Evolutionary conservation across 2,888 invertebrate species (phyloP).

Genomic region (Psylliodes chrysocephalus): DNA sequence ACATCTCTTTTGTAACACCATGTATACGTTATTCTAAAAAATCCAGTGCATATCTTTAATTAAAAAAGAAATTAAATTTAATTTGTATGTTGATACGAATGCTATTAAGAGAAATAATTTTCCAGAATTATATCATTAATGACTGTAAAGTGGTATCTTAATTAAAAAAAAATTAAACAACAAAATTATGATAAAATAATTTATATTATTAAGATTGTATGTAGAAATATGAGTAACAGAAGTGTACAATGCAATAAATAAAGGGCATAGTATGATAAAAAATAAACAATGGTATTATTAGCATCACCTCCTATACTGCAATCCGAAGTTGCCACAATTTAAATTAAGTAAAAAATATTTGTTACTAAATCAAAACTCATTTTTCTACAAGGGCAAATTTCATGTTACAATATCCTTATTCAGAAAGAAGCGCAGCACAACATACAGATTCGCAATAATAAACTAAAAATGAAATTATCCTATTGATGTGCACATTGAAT

Average conservation of each 20-base stretch:
- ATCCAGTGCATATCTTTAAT: too few species aligned
- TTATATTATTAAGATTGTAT: constrained; percentile 36
- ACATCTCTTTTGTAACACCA: too few species aligned
- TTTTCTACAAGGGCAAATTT: constrained; percentile 39
- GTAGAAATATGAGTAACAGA: constrained; percentile 40
- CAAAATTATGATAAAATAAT: constrained; percentile 40
- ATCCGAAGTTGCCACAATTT: constrained; percentile 32
- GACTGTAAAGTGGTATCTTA: too few species aligned
- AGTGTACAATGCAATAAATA: constrained; percentile 36
- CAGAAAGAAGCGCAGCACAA: constrained; percentile 62
- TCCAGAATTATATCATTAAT: too few species aligned
- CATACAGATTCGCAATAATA: constrained; percentile 51
- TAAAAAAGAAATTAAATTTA: too few species aligned
- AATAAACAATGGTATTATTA: constrained; percentile 4
- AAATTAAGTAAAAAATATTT: constrained; percentile 19
- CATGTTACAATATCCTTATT: constrained; percentile 58
- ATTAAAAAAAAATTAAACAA: constrained; percentile 18
- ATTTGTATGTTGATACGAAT: too few species aligned
- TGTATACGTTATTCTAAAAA: too few species aligned
- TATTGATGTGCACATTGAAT: constrained; percentile 88
- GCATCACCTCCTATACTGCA: constrained; percentile 18
- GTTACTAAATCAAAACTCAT: constrained; percentile 40
- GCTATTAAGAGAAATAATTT: too few species aligned
- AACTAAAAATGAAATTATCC: constrained; percentile 53
- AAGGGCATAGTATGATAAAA: constrained; percentile 15